These are phyloP conservation scores for Dynastes maya DNA, from an alignment of 2,888 invertebrate genomes.

Conservation along the genomic window DNA sequence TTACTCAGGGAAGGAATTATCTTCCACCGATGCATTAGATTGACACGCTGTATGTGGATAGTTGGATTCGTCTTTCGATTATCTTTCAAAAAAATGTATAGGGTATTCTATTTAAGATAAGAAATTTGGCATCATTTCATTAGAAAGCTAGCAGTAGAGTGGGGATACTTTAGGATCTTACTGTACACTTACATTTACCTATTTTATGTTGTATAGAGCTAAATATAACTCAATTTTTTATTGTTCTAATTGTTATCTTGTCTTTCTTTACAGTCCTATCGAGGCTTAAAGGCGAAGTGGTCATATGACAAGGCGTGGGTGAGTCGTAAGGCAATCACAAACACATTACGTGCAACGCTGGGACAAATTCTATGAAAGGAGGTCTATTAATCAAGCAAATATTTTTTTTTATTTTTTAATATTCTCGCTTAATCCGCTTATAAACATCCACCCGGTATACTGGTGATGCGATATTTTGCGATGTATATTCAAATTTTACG, in stretches of 20 bases:
- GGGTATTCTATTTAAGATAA: too few relatives aligned
- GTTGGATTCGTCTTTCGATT: too few relatives aligned
- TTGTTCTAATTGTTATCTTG: not conserved
- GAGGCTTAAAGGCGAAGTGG: conserved; percentile 47
- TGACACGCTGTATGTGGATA: too few relatives aligned
- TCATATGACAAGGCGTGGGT: conserved; percentile 49
- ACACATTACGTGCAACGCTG: conserved; percentile 8
- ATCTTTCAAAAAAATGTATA: too few relatives aligned
- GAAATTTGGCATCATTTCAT: too few relatives aligned
- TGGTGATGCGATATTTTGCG: conserved; percentile 14
- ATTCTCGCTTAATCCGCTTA: conserved; percentile 10
- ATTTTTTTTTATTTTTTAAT: conserved; percentile 16
- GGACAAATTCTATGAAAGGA: conserved; percentile 32
- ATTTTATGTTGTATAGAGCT: too few relatives aligned
- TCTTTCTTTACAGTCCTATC: conserved; percentile 47
- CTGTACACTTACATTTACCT: too few relatives aligned
- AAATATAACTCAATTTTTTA: not conserved
- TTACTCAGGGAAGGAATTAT: too few relatives aligned
- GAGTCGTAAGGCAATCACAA: conserved; percentile 30
- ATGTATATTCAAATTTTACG: not conserved
- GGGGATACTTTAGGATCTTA: too few relatives aligned
- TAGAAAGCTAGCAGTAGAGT: too few relatives aligned
- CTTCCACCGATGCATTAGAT: too few relatives aligned
- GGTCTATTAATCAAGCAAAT: conserved; percentile 5
- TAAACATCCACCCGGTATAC: not conserved